Evolutionary conservation across 64 coral and sea anemone species (phyloP).

Genomic region (Actinia equina): DNA sequence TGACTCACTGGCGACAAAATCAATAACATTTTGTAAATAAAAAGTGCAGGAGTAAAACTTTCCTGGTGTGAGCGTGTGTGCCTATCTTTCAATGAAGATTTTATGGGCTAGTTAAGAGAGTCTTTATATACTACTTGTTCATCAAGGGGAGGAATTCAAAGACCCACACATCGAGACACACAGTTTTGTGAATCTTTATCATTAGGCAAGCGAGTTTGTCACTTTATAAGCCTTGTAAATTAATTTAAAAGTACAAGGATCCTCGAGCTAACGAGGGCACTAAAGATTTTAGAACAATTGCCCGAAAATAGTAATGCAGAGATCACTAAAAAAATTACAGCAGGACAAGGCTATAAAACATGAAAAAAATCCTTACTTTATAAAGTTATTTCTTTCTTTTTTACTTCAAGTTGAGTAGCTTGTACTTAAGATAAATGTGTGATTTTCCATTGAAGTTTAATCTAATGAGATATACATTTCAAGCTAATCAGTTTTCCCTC

Average conservation of each 20-base stretch:
- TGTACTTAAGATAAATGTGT: background rate
- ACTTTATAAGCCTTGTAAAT: background rate
- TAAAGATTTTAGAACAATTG: background rate
- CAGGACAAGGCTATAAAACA: background rate
- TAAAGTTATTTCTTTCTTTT: background rate
- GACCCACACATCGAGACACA: background rate
- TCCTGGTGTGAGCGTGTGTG: background rate
- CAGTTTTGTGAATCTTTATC: background rate
- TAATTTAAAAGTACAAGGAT: background rate
- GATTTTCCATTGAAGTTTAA: background rate
- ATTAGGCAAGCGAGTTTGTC: background rate
- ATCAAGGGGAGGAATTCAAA: background rate
- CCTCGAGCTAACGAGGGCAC: conserved; percentile 6
- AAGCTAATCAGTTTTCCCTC: background rate
- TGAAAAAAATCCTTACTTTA: too few species aligned
- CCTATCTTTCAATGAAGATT: too few species aligned
- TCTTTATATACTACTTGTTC: too few species aligned
- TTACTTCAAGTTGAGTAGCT: background rate
- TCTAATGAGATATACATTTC: background rate
- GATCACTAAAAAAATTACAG: background rate
- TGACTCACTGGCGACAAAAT: background rate
- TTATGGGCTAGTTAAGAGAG: too few species aligned
- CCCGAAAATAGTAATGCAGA: background rate
- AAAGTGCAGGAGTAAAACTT: background rate
- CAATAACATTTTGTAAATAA: background rate